These are phyloP conservation scores for Lophius piscatorius DNA, from an alignment of 2,113 vertebrate species.

Conservation along the genomic window DNA sequence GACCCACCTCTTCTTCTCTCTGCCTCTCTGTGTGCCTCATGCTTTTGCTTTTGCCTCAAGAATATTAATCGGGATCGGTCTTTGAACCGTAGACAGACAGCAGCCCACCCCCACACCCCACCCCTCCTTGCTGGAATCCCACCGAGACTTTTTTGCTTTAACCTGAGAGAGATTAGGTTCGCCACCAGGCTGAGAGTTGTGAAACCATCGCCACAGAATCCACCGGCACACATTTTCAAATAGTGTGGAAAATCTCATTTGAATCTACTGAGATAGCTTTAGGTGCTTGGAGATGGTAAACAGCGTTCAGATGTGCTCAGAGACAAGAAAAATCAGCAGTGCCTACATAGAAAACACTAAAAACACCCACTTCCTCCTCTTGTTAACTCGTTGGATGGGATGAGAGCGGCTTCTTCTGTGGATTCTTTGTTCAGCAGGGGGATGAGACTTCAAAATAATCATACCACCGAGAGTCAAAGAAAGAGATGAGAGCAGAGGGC, in stretches of 20 bases:
- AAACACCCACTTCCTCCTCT: background rate
- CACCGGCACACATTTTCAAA: slow-evolving; percentile 53
- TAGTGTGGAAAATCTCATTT: slow-evolving; percentile 73
- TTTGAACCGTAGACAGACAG: slow-evolving; percentile 70
- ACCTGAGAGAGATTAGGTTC: slow-evolving; percentile 67
- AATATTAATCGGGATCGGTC: slow-evolving; percentile 76
- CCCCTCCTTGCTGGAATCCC: slow-evolving; percentile 35
- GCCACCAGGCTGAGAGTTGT: slow-evolving; percentile 36
- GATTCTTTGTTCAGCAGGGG: slow-evolving; percentile 24
- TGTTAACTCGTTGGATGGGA: slow-evolving; percentile 23
- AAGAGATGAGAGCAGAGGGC: slow-evolving; percentile 42
- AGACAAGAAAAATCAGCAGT: slow-evolving; percentile 50
- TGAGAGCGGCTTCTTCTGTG: slow-evolving; percentile 38
- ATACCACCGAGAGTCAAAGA: slow-evolving; percentile 47
- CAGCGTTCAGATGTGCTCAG: slow-evolving; percentile 49
- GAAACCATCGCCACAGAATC: slow-evolving; percentile 52
- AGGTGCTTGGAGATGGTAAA: slow-evolving; percentile 56
- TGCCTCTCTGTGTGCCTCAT: slow-evolving; percentile 36
- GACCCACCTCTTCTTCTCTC: slow-evolving; percentile 14
- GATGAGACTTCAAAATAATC: slow-evolving; percentile 8
- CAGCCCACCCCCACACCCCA: slow-evolving; percentile 8
- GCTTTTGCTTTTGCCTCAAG: slow-evolving; percentile 48
- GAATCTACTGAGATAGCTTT: slow-evolving; percentile 46
- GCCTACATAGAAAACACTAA: slow-evolving; percentile 32
- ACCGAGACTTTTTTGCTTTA: slow-evolving; percentile 54